phyloP scores from a whole-genome alignment of 2,797 vertebrate species.

The Sebastes trivittatus region DNA sequence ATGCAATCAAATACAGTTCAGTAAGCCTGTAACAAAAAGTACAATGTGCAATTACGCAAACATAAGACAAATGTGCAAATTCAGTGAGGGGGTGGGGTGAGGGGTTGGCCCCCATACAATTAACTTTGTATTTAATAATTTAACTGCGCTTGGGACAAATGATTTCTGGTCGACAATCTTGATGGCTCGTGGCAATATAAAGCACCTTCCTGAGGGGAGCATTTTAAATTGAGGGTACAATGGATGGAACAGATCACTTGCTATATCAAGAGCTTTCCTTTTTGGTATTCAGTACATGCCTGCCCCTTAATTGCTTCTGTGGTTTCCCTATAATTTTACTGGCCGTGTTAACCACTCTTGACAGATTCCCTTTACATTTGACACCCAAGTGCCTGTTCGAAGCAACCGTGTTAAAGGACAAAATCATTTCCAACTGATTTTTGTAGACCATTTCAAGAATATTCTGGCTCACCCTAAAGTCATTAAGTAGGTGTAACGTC shows the following conservation, averaged over 20 bases:
- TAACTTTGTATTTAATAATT: slow-evolving; percentile 1
- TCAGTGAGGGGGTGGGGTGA: too few relatives aligned
- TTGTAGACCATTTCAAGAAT: not conserved
- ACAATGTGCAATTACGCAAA: not conserved
- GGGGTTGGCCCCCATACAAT: not conserved
- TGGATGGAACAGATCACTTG: not conserved
- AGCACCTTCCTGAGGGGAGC: not conserved
- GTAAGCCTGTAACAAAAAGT: not conserved
- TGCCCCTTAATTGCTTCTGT: not conserved
- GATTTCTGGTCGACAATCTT: not conserved
- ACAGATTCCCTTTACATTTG: not conserved
- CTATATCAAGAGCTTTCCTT: not conserved
- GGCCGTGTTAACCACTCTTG: not conserved
- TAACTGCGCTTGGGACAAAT: not conserved
- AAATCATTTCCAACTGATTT: not conserved
- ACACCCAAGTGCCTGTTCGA: not conserved
- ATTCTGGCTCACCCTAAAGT: not conserved
- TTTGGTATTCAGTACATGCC: not conserved
- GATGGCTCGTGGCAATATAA: not conserved
- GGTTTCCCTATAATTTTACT: not conserved
- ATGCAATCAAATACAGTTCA: not conserved
- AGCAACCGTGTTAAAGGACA: not conserved
- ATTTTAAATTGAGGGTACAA: not conserved
- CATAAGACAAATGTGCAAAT: not conserved
- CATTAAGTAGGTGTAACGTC: not conserved